These are phyloP conservation scores for Panagrolaimus sp. DNA, from an alignment of 1,140 invertebrate genomes.

Conservation along the genomic window DNA sequence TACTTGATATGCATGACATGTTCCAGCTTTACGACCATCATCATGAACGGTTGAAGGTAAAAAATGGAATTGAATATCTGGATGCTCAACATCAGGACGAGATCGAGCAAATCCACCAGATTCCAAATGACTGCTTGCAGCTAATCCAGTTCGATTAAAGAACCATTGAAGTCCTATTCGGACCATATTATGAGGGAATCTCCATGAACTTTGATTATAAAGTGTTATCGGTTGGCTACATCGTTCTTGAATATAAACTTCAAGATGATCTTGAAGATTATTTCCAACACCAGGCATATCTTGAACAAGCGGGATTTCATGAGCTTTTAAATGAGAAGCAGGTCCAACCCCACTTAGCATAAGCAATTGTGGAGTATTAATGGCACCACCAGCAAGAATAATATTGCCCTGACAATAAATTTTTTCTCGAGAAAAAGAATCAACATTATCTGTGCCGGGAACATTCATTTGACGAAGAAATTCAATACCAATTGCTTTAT, in stretches of 20 bases:
- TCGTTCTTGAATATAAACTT: conserved; percentile 63
- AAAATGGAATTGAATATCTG: conserved; percentile 65
- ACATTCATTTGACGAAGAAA: conserved; percentile 55
- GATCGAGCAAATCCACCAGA: conserved; percentile 63
- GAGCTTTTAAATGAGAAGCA: conserved; percentile 65
- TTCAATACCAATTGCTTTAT: conserved; percentile 62
- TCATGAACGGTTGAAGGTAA: conserved; percentile 63
- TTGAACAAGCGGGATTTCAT: conserved; percentile 48
- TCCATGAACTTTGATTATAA: conserved; percentile 63
- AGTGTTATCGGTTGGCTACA: conserved; percentile 63
- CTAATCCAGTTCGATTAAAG: conserved; percentile 59
- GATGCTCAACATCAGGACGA: conserved; percentile 51
- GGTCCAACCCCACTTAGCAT: conserved; percentile 83
- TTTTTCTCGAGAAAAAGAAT: conserved; percentile 47
- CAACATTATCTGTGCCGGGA: conserved; percentile 39
- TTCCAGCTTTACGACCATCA: conserved; percentile 60
- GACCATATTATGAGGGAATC: conserved; percentile 64
- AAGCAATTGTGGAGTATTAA: conserved; percentile 67
- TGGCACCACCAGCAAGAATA: conserved; percentile 63
- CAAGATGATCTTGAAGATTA: conserved; percentile 59
- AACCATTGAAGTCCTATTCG: conserved; percentile 64
- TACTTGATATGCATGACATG: conserved; percentile 57
- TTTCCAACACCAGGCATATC: conserved; percentile 57
- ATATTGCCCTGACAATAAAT: conserved; percentile 59
- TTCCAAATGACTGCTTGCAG: conserved; percentile 63